These are phyloP conservation scores for Gymnoscelis rufifasciata DNA, from an alignment of 2,888 invertebrate species.

Conservation along the genomic window DNA sequence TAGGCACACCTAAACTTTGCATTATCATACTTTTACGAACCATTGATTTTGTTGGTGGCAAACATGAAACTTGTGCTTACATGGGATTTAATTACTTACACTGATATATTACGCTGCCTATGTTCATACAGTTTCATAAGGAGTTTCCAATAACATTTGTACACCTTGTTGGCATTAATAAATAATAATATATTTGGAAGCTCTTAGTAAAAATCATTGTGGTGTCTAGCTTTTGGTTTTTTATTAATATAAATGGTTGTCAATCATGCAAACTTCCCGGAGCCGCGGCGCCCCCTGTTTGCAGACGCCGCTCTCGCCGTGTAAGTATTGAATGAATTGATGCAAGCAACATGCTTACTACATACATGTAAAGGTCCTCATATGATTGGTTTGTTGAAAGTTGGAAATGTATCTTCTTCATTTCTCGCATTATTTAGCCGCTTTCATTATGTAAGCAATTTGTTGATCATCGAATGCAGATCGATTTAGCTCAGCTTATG, in stretches of 20 bases:
- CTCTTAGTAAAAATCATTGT: conserved; percentile 48
- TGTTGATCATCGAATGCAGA: conserved; percentile 51
- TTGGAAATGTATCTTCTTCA: conserved; percentile 59
- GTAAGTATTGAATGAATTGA: conserved; percentile 72
- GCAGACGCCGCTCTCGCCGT: conserved; percentile 57
- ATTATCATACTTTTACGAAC: neutral
- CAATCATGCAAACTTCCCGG: conserved; percentile 75
- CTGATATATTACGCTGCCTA: conserved; percentile 30
- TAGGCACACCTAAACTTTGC: neutral
- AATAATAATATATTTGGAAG: conserved; percentile 40
- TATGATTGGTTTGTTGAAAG: conserved; percentile 64
- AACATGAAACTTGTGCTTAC: conserved; percentile 41
- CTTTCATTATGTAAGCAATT: conserved; percentile 59
- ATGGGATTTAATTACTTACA: conserved; percentile 34
- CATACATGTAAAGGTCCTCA: conserved; percentile 44
- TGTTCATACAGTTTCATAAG: conserved; percentile 34
- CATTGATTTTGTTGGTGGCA: conserved; percentile 25
- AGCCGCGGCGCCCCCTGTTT: conserved; percentile 63
- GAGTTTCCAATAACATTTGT: conserved; percentile 38
- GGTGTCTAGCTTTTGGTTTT: conserved; percentile 65
- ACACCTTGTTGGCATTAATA: neutral
- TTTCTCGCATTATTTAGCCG: conserved; percentile 66
- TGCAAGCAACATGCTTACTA: conserved; percentile 66
- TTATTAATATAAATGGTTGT: conserved; percentile 78
- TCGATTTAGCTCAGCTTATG: conserved; percentile 48